These are phyloP conservation scores for Ptychochromis oligacanthus DNA, from an alignment of 2,113 vertebrate genomes.

Conservation along the genomic window DNA sequence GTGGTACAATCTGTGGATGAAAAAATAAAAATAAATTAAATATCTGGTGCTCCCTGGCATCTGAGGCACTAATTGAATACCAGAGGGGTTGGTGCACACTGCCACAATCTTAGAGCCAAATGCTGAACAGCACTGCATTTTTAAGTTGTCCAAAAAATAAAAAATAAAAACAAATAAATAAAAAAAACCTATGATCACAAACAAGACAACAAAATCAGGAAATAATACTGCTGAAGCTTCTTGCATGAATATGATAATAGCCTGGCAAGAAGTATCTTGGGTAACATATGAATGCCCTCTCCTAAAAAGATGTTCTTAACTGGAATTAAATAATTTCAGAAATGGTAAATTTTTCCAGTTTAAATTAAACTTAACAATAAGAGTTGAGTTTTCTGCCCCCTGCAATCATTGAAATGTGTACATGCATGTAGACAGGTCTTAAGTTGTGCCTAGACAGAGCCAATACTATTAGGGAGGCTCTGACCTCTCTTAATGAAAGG, in stretches of 20 bases:
- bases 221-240: neutral
- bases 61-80: neutral
- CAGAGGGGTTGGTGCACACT: neutral
- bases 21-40: fast-evolving
- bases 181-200: neutral
- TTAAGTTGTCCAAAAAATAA: no score
- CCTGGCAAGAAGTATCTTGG: neutral
- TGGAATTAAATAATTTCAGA: neutral
- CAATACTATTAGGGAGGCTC: slow-evolving; percentile 2
- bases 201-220: neutral
- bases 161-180: no score
- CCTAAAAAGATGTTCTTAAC: neutral
- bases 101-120: neutral
- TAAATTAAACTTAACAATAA: neutral
- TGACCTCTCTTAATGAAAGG: slow-evolving; percentile 45
- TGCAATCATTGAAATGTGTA: neutral
- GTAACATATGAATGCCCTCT: neutral
- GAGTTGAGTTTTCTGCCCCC: neutral
- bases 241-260: neutral
- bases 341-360: neutral
- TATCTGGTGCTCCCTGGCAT: neutral
- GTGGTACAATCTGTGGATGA: neutral
- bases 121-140: neutral
- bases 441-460: neutral
- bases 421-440: neutral